Evolutionary conservation across 1,140 invertebrate species (phyloP).

Genomic region (Microvelia longipes): DNA sequence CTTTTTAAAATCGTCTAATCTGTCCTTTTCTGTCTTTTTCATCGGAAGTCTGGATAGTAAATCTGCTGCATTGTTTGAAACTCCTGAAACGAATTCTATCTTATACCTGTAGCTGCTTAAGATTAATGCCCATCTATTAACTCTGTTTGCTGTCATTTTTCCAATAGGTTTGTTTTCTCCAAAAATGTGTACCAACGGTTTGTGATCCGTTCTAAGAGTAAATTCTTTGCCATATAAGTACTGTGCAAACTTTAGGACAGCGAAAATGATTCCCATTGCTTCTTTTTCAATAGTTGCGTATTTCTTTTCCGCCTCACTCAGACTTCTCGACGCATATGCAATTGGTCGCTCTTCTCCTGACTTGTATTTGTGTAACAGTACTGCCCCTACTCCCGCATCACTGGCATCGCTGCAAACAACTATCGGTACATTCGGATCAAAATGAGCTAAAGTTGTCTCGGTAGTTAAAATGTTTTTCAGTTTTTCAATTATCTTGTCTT

Average conservation of each 20-base stretch:
- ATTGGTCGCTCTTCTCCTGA: slow-evolving; percentile 19
- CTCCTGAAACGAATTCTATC: background rate
- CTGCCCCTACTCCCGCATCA: slow-evolving; percentile 19
- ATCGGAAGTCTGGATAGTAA: background rate
- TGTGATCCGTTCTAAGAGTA: slow-evolving; percentile 35
- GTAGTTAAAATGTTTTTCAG: background rate
- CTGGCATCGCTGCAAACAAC: slow-evolving; percentile 28
- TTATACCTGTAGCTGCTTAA: background rate
- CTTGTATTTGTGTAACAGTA: slow-evolving; percentile 20
- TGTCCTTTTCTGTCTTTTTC: background rate
- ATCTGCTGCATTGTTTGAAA: background rate
- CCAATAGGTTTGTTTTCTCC: background rate
- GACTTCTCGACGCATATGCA: slow-evolving; percentile 27
- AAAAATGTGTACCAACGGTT: slow-evolving; percentile 25
- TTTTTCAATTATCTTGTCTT: background rate
- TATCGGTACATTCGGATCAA: slow-evolving; percentile 21
- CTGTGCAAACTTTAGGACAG: slow-evolving; percentile 30
- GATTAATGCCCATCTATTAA: background rate
- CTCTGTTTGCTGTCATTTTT: background rate
- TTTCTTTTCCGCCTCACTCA: slow-evolving; percentile 30
- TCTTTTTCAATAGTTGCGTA: slow-evolving; percentile 31
- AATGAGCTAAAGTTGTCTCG: background rate
- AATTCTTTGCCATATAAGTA: slow-evolving; percentile 36
- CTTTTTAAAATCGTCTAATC: background rate
- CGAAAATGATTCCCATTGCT: slow-evolving; percentile 29